phyloP scores from a whole-genome alignment of 2,888 invertebrate species.

The Tiphia femorata region DNA sequence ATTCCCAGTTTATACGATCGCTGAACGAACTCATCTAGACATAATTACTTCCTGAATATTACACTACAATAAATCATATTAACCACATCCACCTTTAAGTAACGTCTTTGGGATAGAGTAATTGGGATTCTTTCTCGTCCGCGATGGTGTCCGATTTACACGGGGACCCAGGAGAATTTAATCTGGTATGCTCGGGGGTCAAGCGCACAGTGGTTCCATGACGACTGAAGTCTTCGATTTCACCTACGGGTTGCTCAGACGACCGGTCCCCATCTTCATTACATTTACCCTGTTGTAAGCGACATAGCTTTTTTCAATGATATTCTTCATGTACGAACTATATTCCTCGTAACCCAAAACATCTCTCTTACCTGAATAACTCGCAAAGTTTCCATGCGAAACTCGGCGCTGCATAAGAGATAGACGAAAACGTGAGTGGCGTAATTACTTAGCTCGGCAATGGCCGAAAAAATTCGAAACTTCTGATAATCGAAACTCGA shows the following conservation, averaged over 20 bases:
- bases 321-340: neutral
- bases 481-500: slow-evolving; percentile 14
- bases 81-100: no score
- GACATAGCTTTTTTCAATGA: neutral
- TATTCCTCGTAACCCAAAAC: neutral
- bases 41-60: no score
- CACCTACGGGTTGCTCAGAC: slow-evolving; percentile 31
- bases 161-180: slow-evolving; percentile 36
- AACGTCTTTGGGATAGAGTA: no score
- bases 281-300: slow-evolving; percentile 24
- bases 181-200: slow-evolving; percentile 37
- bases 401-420: slow-evolving; percentile 29
- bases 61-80: no score
- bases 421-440: slow-evolving; percentile 29
- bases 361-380: slow-evolving; percentile 24
- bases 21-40: no score
- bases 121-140: neutral
- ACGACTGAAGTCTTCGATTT: slow-evolving; percentile 39
- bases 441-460: slow-evolving; percentile 32
- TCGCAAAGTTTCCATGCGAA: slow-evolving; percentile 29
- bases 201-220: slow-evolving; percentile 40
- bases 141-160: neutral
- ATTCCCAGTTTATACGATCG: no score
- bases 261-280: slow-evolving; percentile 15
- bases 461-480: slow-evolving; percentile 23